Base-by-base conservation (phyloP, 2,113 vertebrate species). In the Rissa tridactyla region DNA sequence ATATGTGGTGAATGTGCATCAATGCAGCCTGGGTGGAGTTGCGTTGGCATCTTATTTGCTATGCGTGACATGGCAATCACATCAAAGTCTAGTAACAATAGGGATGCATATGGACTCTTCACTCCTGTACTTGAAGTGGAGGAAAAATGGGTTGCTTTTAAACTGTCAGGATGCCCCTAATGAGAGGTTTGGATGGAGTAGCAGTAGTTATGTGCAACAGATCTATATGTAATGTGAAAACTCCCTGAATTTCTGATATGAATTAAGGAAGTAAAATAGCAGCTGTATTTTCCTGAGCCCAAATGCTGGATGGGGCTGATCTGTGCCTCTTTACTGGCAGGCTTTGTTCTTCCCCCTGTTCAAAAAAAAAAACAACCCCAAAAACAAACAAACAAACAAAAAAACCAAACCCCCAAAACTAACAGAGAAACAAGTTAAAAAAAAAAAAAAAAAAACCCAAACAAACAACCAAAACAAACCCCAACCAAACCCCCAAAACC, bases 1-100 rank as follows among this genome's bases (percentile, higher is more conserved):
- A 2, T 54, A 11, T 5, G 14, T 46, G 29, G 15, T 70, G 20
- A 84, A 62, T 58, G 26, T 65, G 36, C 1, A 1, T 65, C 54
- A 72, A 0, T 52, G 60, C 30, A 46, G 6, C 22, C 47, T 84
- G 14, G 12, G 57, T 84, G 61, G 73, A 73, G 38, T 25, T 92
- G 32, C 47, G 6, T 70, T 76, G 54, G n/a, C 10, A 11, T 36
- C 20, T 49, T 2, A 10, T 6, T 60, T 62, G 34, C 17, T n/a
- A 3, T 0, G 8, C 0, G 0, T 55, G 81, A 42, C 71, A 44
- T 1, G 36, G 20, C 60, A 84, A 38, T 88, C 32, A 11, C 44
- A 83, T 88, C 57, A 81, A 64, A 17, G 15, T 5, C 40, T 47
- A 42, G 25, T 42, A 62, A 30, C 14, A 69, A 25, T 3, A 58